A percentile compares a stretch with the other conserved stretches of the same genome.
phyloP scores from a whole-genome alignment of 2,113 vertebrate genomes.

The Myotis lucifugus region DNA sequence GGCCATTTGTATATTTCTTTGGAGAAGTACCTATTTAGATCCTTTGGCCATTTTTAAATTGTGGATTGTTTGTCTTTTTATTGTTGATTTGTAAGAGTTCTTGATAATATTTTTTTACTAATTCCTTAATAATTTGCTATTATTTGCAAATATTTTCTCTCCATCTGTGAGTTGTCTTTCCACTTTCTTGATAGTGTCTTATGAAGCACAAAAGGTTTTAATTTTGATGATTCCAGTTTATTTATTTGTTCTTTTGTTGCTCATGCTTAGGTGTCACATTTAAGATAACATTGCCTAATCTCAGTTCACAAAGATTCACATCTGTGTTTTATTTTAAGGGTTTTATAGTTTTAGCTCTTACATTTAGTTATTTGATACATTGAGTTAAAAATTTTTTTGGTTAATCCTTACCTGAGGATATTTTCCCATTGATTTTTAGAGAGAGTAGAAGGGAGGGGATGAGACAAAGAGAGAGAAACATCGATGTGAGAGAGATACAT shows the following conservation, averaged over 20 bases:
- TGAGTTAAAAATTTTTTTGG: too few relatives aligned
- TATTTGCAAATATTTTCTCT: conserved; percentile 17
- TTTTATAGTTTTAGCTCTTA: conserved; percentile 31
- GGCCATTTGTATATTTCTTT: conserved; percentile 18
- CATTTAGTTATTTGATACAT: background rate
- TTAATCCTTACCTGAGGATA: too few relatives aligned
- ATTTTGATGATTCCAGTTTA: background rate
- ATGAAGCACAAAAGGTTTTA: background rate
- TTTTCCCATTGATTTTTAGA: too few relatives aligned
- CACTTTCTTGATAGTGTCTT: background rate
- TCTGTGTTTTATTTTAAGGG: background rate
- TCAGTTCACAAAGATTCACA: background rate
- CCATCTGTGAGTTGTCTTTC: background rate
- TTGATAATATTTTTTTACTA: background rate
- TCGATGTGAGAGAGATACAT: too few relatives aligned
- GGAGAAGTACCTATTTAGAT: background rate
- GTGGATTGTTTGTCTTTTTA: background rate
- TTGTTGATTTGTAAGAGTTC: background rate
- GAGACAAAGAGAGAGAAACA: too few relatives aligned
- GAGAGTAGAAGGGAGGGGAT: too few relatives aligned
- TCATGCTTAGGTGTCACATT: background rate
- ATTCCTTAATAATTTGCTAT: background rate
- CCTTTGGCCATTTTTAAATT: background rate
- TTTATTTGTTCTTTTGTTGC: background rate
- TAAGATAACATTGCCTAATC: background rate